Evolutionary conservation across 35 echinoderm and acorn worm species (phyloP).

Genomic region (Amphiura filiformis): DNA sequence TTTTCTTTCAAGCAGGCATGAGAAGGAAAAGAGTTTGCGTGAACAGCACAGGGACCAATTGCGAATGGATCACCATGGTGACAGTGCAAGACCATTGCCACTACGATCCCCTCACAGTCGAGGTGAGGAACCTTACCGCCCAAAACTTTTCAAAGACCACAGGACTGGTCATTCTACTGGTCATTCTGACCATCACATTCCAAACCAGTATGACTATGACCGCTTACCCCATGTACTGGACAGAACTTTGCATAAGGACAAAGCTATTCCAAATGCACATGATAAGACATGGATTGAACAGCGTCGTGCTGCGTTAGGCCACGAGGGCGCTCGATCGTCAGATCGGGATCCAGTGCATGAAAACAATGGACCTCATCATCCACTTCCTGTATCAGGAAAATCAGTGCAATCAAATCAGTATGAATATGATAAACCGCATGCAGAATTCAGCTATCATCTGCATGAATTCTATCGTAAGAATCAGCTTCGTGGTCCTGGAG

Average conservation of each 20-base stretch:
- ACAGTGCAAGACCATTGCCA: constrained; percentile 34
- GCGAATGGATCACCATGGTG: constrained; percentile 44
- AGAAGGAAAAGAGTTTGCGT: constrained; percentile 48
- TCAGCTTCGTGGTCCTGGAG: constrained; percentile 39
- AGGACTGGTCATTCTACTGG: constrained; percentile 19
- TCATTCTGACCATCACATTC: constrained; percentile 52
- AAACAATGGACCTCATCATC: neutral
- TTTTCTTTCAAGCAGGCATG: constrained; percentile 60
- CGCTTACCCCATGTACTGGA: constrained; percentile 11
- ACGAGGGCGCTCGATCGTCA: neutral
- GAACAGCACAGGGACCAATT: constrained; percentile 28
- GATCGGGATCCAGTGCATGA: neutral
- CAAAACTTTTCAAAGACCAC: constrained; percentile 35
- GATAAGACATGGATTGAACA: constrained; percentile 23
- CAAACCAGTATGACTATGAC: constrained; percentile 64
- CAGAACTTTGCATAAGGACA: constrained; percentile 35
- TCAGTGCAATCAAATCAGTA: constrained; percentile 35
- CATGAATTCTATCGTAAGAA: constrained; percentile 71
- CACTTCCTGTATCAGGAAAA: neutral
- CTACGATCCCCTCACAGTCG: constrained; percentile 45
- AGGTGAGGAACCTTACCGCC: constrained; percentile 28
- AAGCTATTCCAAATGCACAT: constrained; percentile 7
- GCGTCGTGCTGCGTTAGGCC: constrained; percentile 3
- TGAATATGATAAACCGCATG: constrained; percentile 77
- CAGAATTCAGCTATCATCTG: constrained; percentile 70